These are phyloP conservation scores for Eolophus roseicapilla DNA, from an alignment of 2,113 vertebrate species.

Conservation along the genomic window DNA sequence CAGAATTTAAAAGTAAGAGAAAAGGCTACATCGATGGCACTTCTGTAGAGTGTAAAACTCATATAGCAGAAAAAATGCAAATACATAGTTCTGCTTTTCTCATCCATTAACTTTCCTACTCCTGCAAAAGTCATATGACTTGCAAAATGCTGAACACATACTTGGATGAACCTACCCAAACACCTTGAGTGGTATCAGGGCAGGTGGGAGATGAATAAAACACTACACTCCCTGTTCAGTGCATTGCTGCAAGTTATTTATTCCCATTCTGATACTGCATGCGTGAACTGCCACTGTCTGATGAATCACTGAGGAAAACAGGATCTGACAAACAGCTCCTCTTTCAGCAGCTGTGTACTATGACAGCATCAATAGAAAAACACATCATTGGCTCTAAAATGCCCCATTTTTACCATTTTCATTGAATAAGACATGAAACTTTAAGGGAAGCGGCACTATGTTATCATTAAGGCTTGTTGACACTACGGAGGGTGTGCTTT, in stretches of 20 bases:
- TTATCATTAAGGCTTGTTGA: conserved; percentile 80
- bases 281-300: conserved; percentile 62
- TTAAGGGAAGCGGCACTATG: conserved; percentile 65
- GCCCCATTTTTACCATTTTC: conserved; percentile 74
- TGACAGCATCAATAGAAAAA: conserved; percentile 73
- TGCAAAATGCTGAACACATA: background rate
- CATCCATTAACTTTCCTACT: background rate
- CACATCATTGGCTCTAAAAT: conserved; percentile 76
- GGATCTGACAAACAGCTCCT: conserved; percentile 69
- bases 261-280: conserved; percentile 59
- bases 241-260: conserved; percentile 62
- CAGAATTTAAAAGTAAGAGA: background rate
- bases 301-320: conserved; percentile 72
- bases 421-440: conserved; percentile 78
- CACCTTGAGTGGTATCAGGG: background rate
- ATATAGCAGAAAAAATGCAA: background rate
- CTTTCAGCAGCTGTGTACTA: conserved; percentile 60
- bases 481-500: conserved; percentile 60
- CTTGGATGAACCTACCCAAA: background rate
- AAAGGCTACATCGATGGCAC: background rate
- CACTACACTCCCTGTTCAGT: background rate
- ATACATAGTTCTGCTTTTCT: background rate
- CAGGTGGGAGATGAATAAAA: conserved; percentile 50
- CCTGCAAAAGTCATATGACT: background rate
- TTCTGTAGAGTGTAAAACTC: background rate